Percentiles rank a stretch among this genome's conserved stretches.
phyloP scores from a whole-genome alignment of 2,113 vertebrate genomes.

The Prinia subflava region DNA sequence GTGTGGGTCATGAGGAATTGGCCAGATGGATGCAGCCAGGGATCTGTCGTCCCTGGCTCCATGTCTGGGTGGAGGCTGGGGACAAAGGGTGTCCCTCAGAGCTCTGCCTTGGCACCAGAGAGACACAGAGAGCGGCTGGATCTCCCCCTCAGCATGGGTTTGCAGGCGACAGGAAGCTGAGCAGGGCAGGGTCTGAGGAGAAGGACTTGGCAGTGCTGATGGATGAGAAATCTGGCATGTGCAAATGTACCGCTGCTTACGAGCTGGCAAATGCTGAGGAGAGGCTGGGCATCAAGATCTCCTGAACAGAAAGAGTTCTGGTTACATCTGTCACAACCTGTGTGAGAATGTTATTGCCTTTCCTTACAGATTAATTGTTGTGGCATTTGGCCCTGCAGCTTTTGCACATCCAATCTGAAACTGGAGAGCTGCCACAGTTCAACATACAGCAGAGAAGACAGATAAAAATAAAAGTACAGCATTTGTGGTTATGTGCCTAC shows the following conservation, averaged over 20 bases:
- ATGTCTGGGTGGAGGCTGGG: not conserved
- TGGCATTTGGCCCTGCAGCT: not conserved
- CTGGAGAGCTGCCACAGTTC: not conserved
- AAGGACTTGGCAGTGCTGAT: not conserved
- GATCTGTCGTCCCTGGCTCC: not conserved
- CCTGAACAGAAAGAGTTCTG: not conserved
- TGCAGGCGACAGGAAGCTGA: not conserved
- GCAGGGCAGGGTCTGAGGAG: not conserved
- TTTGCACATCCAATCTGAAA: not conserved
- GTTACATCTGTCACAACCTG: fast-evolving
- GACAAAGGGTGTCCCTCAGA: not conserved
- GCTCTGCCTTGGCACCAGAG: not conserved
- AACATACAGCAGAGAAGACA: not conserved
- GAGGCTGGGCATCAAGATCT: not conserved
- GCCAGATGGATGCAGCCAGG: not conserved
- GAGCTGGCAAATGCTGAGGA: not conserved
- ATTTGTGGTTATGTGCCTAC: not conserved
- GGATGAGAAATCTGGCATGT: not conserved
- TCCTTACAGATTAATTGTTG: not conserved
- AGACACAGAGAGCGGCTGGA: too few species aligned
- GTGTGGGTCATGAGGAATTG: fast-evolving
- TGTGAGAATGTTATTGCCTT: not conserved
- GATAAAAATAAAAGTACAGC: not conserved
- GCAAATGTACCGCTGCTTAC: not conserved
- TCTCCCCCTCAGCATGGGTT: fast-evolving